These are phyloP conservation scores for Helicoverpa armigera DNA, from an alignment of 1,140 invertebrate species.

Conservation along the genomic window DNA sequence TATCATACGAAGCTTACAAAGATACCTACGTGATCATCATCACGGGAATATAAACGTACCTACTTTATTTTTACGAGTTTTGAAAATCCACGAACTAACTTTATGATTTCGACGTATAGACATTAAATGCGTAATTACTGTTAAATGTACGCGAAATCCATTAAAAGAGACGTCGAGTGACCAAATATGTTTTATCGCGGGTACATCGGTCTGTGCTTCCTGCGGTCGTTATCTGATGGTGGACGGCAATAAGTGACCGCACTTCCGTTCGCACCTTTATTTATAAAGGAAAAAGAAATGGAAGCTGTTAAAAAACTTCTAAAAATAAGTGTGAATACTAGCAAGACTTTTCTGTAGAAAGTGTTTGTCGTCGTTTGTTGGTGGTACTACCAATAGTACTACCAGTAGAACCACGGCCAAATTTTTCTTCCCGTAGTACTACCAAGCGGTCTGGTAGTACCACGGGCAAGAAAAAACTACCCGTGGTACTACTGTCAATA, in stretches of 20 bases:
- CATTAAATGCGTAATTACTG: conserved; percentile 34
- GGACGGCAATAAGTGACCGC: conserved; percentile 44
- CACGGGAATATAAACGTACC: background rate
- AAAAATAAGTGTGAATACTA: background rate
- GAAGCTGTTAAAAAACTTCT: background rate
- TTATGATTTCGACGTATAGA: conserved; percentile 32
- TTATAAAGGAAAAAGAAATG: background rate
- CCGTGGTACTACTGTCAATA: no score
- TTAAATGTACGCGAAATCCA: conserved; percentile 39
- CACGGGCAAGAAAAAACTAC: no score
- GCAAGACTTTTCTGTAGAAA: background rate
- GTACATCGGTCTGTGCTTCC: conserved; percentile 51
- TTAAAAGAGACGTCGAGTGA: conserved; percentile 42
- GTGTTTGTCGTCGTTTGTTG: no score
- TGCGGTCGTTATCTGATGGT: conserved; percentile 50
- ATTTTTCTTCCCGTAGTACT: no score
- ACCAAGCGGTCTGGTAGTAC: no score
- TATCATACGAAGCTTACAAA: conserved; percentile 1
- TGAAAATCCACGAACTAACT: conserved; percentile 32
- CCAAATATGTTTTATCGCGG: conserved; percentile 49
- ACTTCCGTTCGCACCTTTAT: conserved; percentile 49
- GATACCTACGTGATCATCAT: background rate
- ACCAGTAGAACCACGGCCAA: no score
- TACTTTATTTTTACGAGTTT: conserved; percentile 44
- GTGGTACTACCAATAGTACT: no score